A percentile compares a stretch with the other conserved stretches of the same genome.
Evolutionary conservation across 2,888 invertebrate species (phyloP).

Genomic region (Marronus borbonicus): DNA sequence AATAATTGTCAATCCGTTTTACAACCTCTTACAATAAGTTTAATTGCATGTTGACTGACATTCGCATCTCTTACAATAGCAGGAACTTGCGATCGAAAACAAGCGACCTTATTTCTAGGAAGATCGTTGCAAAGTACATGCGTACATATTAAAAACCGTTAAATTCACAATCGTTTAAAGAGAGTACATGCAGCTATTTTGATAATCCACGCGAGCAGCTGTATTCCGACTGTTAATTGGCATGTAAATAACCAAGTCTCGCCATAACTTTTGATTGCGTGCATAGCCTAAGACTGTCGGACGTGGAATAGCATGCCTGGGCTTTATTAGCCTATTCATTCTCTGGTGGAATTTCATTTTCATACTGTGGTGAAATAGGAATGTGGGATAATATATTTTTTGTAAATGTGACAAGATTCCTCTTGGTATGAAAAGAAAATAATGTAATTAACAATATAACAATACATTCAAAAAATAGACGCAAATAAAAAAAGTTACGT

Average conservation of each 20-base stretch:
- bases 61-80: background rate
- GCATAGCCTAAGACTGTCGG: slow-evolving; percentile 4
- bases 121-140: background rate
- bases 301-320: slow-evolving; percentile 23
- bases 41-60: slow-evolving; percentile 2
- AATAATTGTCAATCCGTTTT: background rate
- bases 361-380: background rate
- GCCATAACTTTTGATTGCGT: slow-evolving; percentile 12
- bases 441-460: no score
- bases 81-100: background rate
- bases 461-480: no score
- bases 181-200: slow-evolving; percentile 4
- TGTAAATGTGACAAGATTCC: background rate
- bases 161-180: slow-evolving; percentile 9
- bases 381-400: background rate
- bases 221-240: slow-evolving; percentile 28
- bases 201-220: slow-evolving; percentile 13
- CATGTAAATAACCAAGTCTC: slow-evolving; percentile 24
- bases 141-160: slow-evolving; percentile 30
- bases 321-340: slow-evolving; percentile 30
- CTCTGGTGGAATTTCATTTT: slow-evolving; percentile 23
- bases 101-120: background rate
- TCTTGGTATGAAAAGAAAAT: background rate
- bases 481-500: no score
- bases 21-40: background rate